Evolutionary conservation across 1,140 invertebrate genomes (phyloP).

Genomic region (Melipona quadrifasciata): DNA sequence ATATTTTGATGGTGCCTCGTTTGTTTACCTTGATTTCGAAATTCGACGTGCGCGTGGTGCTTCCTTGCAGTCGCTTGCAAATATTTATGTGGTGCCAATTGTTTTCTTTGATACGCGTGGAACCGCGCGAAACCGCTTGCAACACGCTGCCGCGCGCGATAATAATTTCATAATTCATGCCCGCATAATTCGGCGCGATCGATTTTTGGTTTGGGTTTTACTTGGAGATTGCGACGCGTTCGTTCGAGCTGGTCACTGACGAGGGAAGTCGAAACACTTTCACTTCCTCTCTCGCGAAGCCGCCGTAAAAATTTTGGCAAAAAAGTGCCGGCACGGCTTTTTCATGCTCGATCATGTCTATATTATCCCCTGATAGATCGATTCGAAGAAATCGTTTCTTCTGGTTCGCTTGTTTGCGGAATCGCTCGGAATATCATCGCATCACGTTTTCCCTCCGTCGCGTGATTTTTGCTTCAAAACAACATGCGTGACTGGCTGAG

Average conservation of each 20-base stretch:
- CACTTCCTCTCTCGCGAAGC: constrained; percentile 19
- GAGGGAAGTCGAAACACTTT: constrained; percentile 20
- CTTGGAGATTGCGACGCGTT: constrained; percentile 1
- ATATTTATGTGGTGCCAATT: constrained; percentile 33
- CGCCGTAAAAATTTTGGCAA: not conserved
- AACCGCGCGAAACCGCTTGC: constrained; percentile 11
- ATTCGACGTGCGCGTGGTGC: not conserved
- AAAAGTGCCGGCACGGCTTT: not conserved
- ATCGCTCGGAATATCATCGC: too few relatives aligned
- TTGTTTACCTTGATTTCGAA: constrained; percentile 16
- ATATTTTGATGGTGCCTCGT: not conserved
- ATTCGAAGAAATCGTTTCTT: too few relatives aligned
- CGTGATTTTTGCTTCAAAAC: too few relatives aligned
- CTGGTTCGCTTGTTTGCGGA: too few relatives aligned
- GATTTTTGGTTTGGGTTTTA: constrained; percentile 14
- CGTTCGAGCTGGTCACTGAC: not conserved
- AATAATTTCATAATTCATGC: constrained; percentile 32
- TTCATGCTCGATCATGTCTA: too few relatives aligned
- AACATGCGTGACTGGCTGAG: too few relatives aligned
- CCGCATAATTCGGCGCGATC: not conserved
- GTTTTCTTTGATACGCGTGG: constrained; percentile 2
- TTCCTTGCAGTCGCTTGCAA: not conserved
- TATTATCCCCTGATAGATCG: too few relatives aligned
- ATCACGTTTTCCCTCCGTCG: too few relatives aligned
- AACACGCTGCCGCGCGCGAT: constrained; percentile 10